A percentile compares a stretch with the other conserved stretches of the same genome.
Conservation (phyloP, 2,888 invertebrate species). For the Silvanus unidentatus region DNA sequence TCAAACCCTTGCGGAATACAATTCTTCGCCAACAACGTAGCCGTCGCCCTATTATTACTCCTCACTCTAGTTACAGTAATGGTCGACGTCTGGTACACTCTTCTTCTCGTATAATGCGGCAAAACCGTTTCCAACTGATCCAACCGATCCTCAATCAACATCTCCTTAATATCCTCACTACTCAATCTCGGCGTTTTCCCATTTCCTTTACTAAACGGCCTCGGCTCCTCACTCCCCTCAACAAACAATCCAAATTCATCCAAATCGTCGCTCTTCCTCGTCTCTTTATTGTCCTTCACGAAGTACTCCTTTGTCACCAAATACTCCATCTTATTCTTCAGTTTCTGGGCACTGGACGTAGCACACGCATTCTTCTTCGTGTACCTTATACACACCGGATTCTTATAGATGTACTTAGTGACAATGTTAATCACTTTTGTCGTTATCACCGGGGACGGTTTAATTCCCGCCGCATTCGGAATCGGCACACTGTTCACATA, state of each 20-base stretch:
- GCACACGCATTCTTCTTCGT: conserved; percentile 31
- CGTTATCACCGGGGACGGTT: conserved; percentile 36
- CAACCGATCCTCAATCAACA: conserved; percentile 42
- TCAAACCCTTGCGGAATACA: conserved; percentile 41
- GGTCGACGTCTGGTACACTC: conserved; percentile 39
- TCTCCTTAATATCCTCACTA: conserved; percentile 27
- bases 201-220: conserved; percentile 17
- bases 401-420: conserved; percentile 40
- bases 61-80: conserved; percentile 42
- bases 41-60: conserved; percentile 34
- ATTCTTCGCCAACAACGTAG: conserved; percentile 42
- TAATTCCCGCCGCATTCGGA: conserved; percentile 31
- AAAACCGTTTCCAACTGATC: conserved; percentile 42
- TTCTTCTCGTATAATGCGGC: conserved; percentile 40
- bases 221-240: conserved; percentile 28
- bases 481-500: conserved; percentile 35
- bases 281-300: conserved; percentile 22
- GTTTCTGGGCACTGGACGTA: conserved; percentile 17
- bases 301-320: conserved; percentile 40
- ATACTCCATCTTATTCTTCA: conserved; percentile 26
- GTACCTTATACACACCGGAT: conserved; percentile 42
- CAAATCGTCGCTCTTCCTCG: conserved; percentile 8
- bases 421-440: conserved; percentile 40
- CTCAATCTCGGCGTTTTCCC: conserved; percentile 31
- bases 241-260: conserved; percentile 14